Conservation (phyloP, 2,113 vertebrate species). For the Catharus minimus region DNA sequence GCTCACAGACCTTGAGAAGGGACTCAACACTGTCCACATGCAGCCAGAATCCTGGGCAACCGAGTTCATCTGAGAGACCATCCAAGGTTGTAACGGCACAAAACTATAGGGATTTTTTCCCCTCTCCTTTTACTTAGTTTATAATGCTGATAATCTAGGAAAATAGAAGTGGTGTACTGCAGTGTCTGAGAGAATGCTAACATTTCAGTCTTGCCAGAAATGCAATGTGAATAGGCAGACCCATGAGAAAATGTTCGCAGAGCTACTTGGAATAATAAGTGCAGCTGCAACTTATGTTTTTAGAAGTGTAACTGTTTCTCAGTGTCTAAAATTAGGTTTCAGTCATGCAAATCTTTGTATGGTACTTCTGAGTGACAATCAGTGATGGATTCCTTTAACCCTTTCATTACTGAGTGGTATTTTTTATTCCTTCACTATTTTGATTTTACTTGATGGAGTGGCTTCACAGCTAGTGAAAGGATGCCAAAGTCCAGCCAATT, state of each 20-base stretch:
- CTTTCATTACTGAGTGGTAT: not conserved
- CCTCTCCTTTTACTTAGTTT: not conserved
- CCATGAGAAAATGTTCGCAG: slow-evolving; percentile 15
- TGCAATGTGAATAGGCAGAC: not conserved
- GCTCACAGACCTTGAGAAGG: not conserved
- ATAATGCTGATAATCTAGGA: not conserved
- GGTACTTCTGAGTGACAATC: not conserved
- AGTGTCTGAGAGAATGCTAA: not conserved
- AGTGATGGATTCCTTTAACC: not conserved
- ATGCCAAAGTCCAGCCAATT: not conserved
- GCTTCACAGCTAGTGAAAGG: not conserved
- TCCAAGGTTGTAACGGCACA: not conserved
- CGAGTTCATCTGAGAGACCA: not conserved
- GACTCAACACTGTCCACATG: not conserved
- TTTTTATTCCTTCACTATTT: not conserved
- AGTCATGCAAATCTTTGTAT: not conserved
- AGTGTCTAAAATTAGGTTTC: slow-evolving; percentile 19
- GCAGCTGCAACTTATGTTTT: slow-evolving; percentile 35
- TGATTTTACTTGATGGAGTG: not conserved
- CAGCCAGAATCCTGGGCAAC: not conserved
- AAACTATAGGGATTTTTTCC: not conserved
- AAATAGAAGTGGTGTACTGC: not conserved
- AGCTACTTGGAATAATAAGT: slow-evolving; percentile 12
- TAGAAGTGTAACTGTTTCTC: not conserved
- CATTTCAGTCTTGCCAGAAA: not conserved